Evolutionary conservation across 2,113 vertebrate genomes (phyloP).

Genomic region (Ondatra zibethicus): DNA sequence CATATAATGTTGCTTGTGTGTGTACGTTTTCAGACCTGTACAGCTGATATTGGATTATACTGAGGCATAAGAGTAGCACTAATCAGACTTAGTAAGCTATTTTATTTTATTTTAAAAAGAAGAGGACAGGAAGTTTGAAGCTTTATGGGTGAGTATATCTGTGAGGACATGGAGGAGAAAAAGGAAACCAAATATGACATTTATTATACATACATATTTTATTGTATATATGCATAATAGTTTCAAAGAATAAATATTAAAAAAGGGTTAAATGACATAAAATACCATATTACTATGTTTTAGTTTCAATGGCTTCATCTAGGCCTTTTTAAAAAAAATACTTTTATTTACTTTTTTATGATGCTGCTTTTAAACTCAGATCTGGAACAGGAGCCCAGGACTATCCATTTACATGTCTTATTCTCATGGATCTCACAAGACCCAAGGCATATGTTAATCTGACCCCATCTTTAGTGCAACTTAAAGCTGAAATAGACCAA

Average conservation of each 20-base stretch:
- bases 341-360: neutral
- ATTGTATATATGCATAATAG: neutral
- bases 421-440: neutral
- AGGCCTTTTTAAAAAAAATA: rapidly evolving
- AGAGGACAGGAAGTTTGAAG: neutral
- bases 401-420: neutral
- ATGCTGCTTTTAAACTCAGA: neutral
- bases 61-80: neutral
- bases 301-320: neutral
- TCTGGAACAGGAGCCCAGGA: neutral
- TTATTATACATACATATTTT: neutral
- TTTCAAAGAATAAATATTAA: neutral
- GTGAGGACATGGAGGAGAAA: neutral
- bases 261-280: neutral
- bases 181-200: neutral
- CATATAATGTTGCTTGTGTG: neutral
- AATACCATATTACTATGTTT: neutral
- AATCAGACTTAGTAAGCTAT: neutral
- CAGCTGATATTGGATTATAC: neutral
- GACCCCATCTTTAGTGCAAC: neutral
- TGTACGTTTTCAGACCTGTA: neutral
- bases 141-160: neutral
- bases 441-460: neutral
- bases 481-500: conserved; percentile 15
- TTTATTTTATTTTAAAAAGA: neutral